Conservation (phyloP, 2,113 vertebrate genomes). For the Rattus rattus region DNA sequence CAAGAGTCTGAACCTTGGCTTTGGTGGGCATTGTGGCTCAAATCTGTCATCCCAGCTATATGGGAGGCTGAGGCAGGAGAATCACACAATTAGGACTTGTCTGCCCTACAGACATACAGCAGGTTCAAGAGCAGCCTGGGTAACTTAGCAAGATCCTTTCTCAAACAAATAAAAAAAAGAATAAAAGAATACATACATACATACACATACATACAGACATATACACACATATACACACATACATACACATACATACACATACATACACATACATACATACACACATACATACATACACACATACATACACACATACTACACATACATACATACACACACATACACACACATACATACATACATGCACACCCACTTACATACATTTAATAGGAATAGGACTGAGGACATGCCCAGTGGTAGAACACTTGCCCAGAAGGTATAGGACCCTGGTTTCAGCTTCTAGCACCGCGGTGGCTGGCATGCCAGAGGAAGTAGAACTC, state of each 20-base stretch:
- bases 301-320: neutral
- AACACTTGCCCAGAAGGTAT: neutral
- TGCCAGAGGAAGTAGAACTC: slow-evolving; percentile 40
- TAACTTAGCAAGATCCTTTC: neutral
- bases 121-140: neutral
- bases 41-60: neutral
- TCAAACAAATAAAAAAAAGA: neutral
- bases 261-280: too few species aligned
- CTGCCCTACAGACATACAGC: neutral
- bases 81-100: neutral
- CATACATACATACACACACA: too few species aligned
- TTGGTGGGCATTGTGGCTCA: neutral
- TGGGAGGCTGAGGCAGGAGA: neutral
- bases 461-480: neutral
- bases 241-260: too few species aligned
- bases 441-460: neutral
- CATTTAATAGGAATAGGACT: too few species aligned
- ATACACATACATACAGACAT: too few species aligned
- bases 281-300: neutral
- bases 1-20: neutral
- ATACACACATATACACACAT: too few species aligned
- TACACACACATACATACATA: too few species aligned
- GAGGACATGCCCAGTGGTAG: neutral
- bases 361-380: too few species aligned
- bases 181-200: too few species aligned